These are phyloP conservation scores for Mythimna albipuncta DNA, from an alignment of 2,888 invertebrate genomes.

Conservation along the genomic window DNA sequence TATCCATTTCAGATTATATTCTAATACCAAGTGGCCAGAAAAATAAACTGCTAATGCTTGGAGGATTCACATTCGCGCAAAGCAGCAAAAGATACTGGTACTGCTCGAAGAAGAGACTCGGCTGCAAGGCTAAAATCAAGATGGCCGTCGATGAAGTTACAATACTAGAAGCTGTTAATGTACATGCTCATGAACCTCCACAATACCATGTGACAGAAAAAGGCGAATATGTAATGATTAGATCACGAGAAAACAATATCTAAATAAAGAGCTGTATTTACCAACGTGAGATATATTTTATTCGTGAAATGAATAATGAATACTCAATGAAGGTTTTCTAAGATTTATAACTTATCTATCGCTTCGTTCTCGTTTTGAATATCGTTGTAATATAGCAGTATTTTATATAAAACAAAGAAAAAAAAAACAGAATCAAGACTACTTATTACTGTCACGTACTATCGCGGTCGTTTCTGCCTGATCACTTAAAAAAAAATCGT, in stretches of 20 bases:
- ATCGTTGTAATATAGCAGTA: neutral
- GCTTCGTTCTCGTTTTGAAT: neutral
- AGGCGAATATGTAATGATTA: constrained; percentile 55
- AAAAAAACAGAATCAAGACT: too few relatives aligned
- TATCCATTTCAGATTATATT: constrained; percentile 19
- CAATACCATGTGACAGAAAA: constrained; percentile 48
- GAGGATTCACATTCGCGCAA: constrained; percentile 65
- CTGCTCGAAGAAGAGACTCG: constrained; percentile 53
- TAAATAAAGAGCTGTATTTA: neutral
- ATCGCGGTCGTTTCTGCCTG: too few relatives aligned
- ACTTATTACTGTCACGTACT: too few relatives aligned
- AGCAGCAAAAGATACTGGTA: constrained; percentile 55
- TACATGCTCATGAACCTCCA: constrained; percentile 67
- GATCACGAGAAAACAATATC: neutral
- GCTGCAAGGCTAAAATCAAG: constrained; percentile 64
- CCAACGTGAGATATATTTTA: neutral
- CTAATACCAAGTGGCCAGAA: constrained; percentile 50
- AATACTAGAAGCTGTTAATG: constrained; percentile 49
- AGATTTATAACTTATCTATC: too few relatives aligned
- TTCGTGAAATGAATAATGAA: too few relatives aligned
- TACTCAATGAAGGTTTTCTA: too few relatives aligned
- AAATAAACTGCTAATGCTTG: constrained; percentile 56
- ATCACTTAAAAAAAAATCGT: too few relatives aligned
- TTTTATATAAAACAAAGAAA: too few relatives aligned
- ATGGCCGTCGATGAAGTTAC: constrained; percentile 49